phyloP scores from a whole-genome alignment of 1,140 invertebrate species.

The Drosophila bocki region DNA sequence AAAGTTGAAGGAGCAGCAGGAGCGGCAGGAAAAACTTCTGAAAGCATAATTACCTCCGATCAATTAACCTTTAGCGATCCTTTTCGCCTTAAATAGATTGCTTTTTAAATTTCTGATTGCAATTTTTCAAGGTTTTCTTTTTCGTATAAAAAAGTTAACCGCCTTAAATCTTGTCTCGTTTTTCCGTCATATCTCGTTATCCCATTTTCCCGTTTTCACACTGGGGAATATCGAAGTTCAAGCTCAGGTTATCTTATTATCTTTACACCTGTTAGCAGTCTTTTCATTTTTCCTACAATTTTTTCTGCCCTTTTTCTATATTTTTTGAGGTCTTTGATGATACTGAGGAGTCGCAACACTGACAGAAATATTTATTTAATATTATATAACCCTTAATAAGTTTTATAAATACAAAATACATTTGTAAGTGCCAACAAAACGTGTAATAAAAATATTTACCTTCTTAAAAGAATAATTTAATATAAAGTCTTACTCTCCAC shows the following conservation, averaged over 20 bases:
- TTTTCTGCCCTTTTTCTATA: not conserved
- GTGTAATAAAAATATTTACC: not conserved
- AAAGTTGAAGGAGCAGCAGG: not conserved
- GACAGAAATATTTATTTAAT: constrained; percentile 7
- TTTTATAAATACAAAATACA: not conserved
- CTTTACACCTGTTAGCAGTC: constrained; percentile 18
- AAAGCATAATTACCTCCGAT: constrained; percentile 43
- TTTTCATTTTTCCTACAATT: not conserved
- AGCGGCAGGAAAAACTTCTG: constrained; percentile 10
- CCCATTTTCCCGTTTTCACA: constrained; percentile 8
- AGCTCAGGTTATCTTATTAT: constrained; percentile 30
- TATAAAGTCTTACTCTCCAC: not conserved
- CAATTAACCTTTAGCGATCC: constrained; percentile 49
- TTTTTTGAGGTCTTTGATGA: constrained; percentile 11
- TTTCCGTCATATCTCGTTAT: constrained; percentile 18
- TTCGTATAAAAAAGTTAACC: not conserved
- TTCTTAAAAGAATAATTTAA: not conserved
- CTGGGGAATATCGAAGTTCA: constrained; percentile 16
- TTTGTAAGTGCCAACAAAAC: too few relatives aligned
- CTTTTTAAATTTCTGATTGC: constrained; percentile 15
- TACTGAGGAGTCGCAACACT: constrained; percentile 11
- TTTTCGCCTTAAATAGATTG: constrained; percentile 20
- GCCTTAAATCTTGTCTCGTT: not conserved
- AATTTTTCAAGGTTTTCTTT: not conserved
- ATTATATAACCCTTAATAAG: too few relatives aligned